Evolutionary conservation across 2,113 vertebrate species (phyloP).

Genomic region (Oceanodroma tethys): DNA sequence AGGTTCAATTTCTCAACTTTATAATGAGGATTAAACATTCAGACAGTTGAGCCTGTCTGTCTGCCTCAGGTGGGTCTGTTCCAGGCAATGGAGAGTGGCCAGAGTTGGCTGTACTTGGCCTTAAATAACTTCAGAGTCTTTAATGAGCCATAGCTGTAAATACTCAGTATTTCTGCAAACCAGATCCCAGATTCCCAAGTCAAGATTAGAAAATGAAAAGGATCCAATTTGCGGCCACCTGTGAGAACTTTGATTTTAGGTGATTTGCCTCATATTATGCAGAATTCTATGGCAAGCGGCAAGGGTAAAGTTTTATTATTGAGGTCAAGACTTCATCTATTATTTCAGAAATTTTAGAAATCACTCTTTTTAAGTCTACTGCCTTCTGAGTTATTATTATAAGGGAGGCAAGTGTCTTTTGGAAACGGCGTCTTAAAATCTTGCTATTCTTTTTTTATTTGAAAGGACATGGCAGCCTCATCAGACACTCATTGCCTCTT

Average conservation of each 20-base stretch:
- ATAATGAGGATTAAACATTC: not conserved
- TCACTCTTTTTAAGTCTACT: not conserved
- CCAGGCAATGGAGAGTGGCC: not conserved
- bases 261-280: not conserved
- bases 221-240: not conserved
- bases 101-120: not conserved
- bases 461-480: not conserved
- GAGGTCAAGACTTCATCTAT: not conserved
- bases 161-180: not conserved
- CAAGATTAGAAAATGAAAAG: not conserved
- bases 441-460: not conserved
- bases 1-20: not conserved
- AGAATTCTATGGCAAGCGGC: not conserved
- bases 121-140: not conserved
- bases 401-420: not conserved
- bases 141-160: conserved; percentile 8
- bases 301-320: not conserved
- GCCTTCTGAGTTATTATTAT: not conserved
- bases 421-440: not conserved
- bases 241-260: not conserved
- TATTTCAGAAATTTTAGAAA: not conserved
- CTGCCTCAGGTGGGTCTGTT: not conserved
- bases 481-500: not conserved
- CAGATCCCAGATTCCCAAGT: not conserved
- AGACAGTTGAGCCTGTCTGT: too few relatives aligned